A percentile compares a stretch with the other conserved stretches of the same genome.
Evolutionary conservation across 2,888 invertebrate species (phyloP).

Genomic region (Ceramica pisi): DNA sequence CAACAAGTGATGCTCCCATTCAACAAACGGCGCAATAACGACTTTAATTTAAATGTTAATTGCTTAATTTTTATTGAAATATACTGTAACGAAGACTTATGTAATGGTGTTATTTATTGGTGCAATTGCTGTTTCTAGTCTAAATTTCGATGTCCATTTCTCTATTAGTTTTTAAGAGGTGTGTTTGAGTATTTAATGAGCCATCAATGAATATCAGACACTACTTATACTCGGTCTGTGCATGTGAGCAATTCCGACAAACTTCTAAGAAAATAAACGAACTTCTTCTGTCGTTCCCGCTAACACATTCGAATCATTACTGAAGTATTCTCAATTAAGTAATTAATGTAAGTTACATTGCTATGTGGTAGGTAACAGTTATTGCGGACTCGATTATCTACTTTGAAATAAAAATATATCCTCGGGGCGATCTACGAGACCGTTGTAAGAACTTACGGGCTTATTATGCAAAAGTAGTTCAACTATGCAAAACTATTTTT

Average conservation of each 20-base stretch:
- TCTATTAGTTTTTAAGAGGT: neutral
- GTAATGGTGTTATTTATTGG: constrained; percentile 45
- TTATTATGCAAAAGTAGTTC: constrained; percentile 55
- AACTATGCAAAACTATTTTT: constrained; percentile 57
- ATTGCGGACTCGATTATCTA: constrained; percentile 35
- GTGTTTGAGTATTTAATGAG: neutral
- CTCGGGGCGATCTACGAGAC: constrained; percentile 26
- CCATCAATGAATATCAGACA: constrained; percentile 25
- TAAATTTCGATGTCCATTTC: constrained; percentile 12
- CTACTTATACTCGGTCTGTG: constrained; percentile 1
- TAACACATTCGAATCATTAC: constrained; percentile 36
- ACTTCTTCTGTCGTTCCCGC: constrained; percentile 32
- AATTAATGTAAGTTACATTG: constrained; percentile 30
- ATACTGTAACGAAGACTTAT: constrained; percentile 33
- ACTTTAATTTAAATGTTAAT: constrained; percentile 61
- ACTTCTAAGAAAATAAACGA: constrained; percentile 24
- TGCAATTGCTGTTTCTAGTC: neutral
- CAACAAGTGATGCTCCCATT: constrained; percentile 55
- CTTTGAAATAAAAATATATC: constrained; percentile 40
- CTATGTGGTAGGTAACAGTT: constrained; percentile 40
- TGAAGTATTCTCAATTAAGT: constrained; percentile 47
- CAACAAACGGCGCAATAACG: constrained; percentile 58
- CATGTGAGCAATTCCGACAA: constrained; percentile 15
- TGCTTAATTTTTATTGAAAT: constrained; percentile 63
- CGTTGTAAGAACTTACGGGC: constrained; percentile 40